Percentiles rank a stretch among this genome's conserved stretches.
These are phyloP conservation scores for Sebastes minor DNA, from an alignment of 2,797 vertebrate species.

Conservation along the genomic window DNA sequence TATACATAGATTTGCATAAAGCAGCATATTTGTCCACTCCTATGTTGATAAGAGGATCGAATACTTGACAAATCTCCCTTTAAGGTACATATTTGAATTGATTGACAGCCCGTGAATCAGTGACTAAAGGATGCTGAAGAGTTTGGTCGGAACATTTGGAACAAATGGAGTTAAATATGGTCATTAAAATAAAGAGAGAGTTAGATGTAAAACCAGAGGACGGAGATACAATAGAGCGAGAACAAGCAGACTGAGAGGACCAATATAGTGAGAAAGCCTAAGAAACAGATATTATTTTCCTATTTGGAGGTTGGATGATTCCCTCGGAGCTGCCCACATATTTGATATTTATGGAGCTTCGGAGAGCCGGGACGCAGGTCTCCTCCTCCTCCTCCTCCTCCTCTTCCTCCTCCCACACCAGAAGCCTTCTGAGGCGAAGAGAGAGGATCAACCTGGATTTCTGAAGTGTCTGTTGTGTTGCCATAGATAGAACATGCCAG, in stretches of 20 bases:
- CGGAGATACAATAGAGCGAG: neutral
- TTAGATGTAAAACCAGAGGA: neutral
- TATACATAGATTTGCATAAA: no score
- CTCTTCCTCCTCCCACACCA: slow-evolving; percentile 12
- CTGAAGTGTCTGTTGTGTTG: slow-evolving; percentile 47
- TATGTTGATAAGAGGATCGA: no score
- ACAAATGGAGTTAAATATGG: neutral
- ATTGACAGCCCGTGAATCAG: neutral
- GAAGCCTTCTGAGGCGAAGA: slow-evolving; percentile 23
- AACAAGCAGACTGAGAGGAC: neutral
- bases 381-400: neutral
- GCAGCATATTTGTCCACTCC: no score
- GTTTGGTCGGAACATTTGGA: neutral
- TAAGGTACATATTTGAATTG: no score
- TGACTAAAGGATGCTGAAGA: neutral
- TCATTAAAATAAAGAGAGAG: neutral
- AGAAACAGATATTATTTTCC: neutral
- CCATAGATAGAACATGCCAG: slow-evolving; percentile 64
- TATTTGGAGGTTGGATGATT: slow-evolving; percentile 17
- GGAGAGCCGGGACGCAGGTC: neutral
- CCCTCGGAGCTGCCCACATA: slow-evolving; percentile 26
- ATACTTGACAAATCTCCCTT: no score
- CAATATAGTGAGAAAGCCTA: neutral
- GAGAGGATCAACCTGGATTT: slow-evolving; percentile 48
- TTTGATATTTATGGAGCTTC: slow-evolving; percentile 38